Evolutionary conservation across 2,113 vertebrate genomes (phyloP), one percentile per base, ranked within the genome.

Genomic region (Pantherophis guttatus): DNA sequence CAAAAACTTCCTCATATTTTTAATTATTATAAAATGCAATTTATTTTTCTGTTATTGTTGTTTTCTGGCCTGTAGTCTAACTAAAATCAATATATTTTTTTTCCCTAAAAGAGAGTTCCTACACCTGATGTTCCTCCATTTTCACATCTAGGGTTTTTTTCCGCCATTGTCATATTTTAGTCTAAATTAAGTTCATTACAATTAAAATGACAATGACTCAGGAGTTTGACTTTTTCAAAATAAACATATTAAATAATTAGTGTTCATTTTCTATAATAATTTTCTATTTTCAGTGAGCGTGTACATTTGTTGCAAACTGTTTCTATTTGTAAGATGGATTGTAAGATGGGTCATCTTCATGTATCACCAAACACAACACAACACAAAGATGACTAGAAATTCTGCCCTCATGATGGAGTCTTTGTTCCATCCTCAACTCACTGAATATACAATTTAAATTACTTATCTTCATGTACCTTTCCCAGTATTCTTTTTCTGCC

Each of bases 1-100:
- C 58, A 23, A 59, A 65, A 53, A 59, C 48, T 93, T 59, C 39
- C 5, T 44, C 21, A 54, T 13, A 54, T 53, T 87, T 39, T 59
- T 48, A 50, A 57, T 89, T 57, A 93, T 93, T 90, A 70, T 89
- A 33, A 81, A 89, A 48, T 85, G 29, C 29, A 65, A 87, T 90
- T 62, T 23, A 26, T 90, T 88, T 86, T 86, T 12, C 44, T 87
- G 9, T 11, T 53, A 55, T 87, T n/a, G 65, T 75, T 75, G 17
- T 81, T 44, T 81, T 9, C 8, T 39, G 70, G 33, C 33, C 33
- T 81, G 15, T 39, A 81, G 15, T 39, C 15, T 75, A 81, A 81
- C 7, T 39, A 39, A 81, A 39, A 75, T 15, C 62, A 70, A n/a
- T 70, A 70, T 44, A 3, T 48, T 81, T 81, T 75, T n/a, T 81